These are phyloP conservation scores for Pycnomerus fuliginosus DNA, from an alignment of 2,888 invertebrate species.

Conservation along the genomic window DNA sequence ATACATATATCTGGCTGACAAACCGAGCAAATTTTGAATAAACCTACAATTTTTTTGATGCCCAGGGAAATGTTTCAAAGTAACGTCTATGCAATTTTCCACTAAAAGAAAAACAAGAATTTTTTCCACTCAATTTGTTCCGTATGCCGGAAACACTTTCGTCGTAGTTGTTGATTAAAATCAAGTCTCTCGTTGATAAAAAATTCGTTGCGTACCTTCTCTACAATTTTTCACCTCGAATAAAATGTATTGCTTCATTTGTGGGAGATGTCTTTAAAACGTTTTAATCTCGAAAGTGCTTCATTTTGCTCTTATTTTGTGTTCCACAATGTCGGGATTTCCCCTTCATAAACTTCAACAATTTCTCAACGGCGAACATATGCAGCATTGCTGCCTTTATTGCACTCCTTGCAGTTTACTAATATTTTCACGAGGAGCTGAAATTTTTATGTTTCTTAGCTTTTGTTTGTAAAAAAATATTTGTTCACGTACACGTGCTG, in stretches of 20 bases:
- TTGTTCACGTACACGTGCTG: too few species aligned
- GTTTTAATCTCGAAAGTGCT: constrained; percentile 20
- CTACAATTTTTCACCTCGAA: constrained; percentile 19
- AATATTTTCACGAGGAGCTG: too few species aligned
- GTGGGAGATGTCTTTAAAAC: constrained; percentile 17
- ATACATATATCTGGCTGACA: too few species aligned
- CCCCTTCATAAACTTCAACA: too few species aligned
- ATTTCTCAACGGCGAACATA: too few species aligned
- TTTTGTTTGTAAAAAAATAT: too few species aligned
- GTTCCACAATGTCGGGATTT: constrained; percentile 9
- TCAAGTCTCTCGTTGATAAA: constrained; percentile 21
- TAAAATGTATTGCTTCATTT: constrained; percentile 20
- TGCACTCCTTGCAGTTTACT: too few species aligned
- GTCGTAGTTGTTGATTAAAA: constrained; percentile 19
- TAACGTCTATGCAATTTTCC: constrained; percentile 1
- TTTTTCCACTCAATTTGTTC: constrained; percentile 17
- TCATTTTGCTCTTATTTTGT: constrained; percentile 15
- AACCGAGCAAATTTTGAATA: too few species aligned
- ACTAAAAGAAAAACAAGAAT: constrained; percentile 9
- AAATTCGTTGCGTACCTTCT: constrained; percentile 14
- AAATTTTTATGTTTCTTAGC: too few species aligned
- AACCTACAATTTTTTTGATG: not conserved
- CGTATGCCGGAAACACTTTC: constrained; percentile 10
- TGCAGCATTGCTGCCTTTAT: too few species aligned
- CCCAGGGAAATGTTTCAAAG: not conserved